phyloP scores from a whole-genome alignment of 2,797 vertebrate species.

The Darevskia mixta region DNA sequence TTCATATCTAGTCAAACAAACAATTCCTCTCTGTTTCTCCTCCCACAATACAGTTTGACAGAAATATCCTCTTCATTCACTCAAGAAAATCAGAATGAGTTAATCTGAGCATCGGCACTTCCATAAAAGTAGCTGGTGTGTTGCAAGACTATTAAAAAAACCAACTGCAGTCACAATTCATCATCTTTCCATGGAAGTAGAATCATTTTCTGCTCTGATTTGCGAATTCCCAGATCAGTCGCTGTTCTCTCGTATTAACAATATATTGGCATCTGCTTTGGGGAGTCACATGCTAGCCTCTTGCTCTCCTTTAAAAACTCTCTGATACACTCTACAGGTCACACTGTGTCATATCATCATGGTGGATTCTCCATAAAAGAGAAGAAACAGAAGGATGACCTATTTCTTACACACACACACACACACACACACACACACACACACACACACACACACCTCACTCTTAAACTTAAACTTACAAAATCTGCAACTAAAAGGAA shows the following conservation, averaged over 20 bases:
- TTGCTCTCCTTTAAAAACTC: slow-evolving; percentile 58
- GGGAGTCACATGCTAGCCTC: slow-evolving; percentile 13
- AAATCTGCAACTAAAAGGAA: background rate
- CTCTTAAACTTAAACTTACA: background rate
- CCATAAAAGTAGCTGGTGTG: slow-evolving; percentile 19
- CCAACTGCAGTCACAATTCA: background rate
- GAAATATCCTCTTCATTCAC: slow-evolving; percentile 36
- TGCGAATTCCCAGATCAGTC: slow-evolving; percentile 27
- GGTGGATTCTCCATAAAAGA: slow-evolving; percentile 16
- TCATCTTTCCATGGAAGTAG: slow-evolving; percentile 12
- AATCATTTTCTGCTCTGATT: slow-evolving; percentile 19
- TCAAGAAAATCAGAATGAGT: slow-evolving; percentile 9
- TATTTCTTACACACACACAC: background rate
- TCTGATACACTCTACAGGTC: slow-evolving; percentile 73
- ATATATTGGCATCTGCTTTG: background rate
- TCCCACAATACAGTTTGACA: background rate
- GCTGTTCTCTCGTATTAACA: slow-evolving; percentile 4
- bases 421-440: background rate
- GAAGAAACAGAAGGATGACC: accelerated
- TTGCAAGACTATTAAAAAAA: slow-evolving; percentile 16
- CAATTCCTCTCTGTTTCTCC: background rate
- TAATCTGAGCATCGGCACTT: slow-evolving; percentile 40
- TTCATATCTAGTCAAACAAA: background rate
- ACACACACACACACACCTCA: background rate
- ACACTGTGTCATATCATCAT: slow-evolving; percentile 15